Evolutionary conservation across 2,888 invertebrate genomes (phyloP).

Genomic region (Synergus laeviventris): DNA sequence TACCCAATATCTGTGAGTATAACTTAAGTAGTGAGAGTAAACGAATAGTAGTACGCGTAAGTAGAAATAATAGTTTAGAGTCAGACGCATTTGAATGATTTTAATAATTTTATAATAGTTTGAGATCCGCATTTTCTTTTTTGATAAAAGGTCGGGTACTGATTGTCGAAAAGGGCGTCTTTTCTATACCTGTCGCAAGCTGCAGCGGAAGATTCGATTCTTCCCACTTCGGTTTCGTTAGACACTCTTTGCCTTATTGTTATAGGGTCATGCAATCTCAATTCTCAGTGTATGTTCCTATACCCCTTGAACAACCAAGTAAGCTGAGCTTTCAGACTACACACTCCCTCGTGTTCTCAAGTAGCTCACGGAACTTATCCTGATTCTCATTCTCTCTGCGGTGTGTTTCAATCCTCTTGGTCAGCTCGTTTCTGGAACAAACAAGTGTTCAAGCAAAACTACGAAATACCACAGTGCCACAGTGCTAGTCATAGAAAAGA

Average conservation of each 20-base stretch:
- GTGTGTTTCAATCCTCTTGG: slow-evolving; percentile 55
- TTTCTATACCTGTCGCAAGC: not conserved
- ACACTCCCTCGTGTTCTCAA: slow-evolving; percentile 32
- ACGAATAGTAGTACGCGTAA: not conserved
- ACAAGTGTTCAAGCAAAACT: slow-evolving; percentile 22
- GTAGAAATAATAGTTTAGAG: not conserved
- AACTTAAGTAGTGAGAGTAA: not conserved
- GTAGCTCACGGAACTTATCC: slow-evolving; percentile 50
- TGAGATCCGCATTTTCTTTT: not conserved
- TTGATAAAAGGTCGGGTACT: slow-evolving; percentile 15
- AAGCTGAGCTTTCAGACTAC: slow-evolving; percentile 31
- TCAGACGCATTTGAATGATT: too few relatives aligned
- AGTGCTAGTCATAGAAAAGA: not conserved
- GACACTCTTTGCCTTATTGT: not conserved
- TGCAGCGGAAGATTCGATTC: slow-evolving; percentile 6
- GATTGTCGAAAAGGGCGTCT: slow-evolving; percentile 5
- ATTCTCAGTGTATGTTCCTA: not conserved
- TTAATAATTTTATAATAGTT: too few relatives aligned
- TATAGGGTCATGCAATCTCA: not conserved
- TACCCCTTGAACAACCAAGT: not conserved
- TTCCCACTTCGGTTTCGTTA: not conserved
- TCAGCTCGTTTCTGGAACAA: slow-evolving; percentile 51
- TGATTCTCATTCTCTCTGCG: slow-evolving; percentile 51
- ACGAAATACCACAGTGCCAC: slow-evolving; percentile 9
- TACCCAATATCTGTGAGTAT: not conserved